Percentiles rank a stretch among this genome's conserved stretches.
phyloP scores from a whole-genome alignment of 2,888 invertebrate genomes.

The Monoplex corrugatus region DNA sequence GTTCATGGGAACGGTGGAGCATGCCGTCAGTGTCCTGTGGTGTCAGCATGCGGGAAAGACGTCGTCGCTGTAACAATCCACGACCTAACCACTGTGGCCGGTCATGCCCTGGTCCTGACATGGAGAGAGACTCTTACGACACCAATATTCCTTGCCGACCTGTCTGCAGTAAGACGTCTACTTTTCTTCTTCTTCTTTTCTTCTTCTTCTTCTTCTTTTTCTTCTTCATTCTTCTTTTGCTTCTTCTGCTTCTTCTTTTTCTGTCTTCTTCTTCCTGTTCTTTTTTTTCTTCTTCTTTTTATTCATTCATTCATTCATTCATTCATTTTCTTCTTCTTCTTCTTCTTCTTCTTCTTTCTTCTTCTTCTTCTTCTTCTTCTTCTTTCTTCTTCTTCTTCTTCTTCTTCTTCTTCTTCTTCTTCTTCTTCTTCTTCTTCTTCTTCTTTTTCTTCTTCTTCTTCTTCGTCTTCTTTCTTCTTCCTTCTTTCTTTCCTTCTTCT shows the following conservation, averaged over 20 bases:
- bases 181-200: not conserved
- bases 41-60: not conserved
- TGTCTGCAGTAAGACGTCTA: not conserved
- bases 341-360: not conserved
- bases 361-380: too few species aligned
- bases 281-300: not conserved
- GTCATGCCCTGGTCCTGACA: constrained; percentile 28
- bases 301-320: not conserved
- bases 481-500: not conserved
- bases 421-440: not conserved
- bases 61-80: constrained; percentile 41
- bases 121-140: constrained; percentile 31
- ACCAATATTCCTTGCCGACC: not conserved
- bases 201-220: not conserved
- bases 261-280: not conserved
- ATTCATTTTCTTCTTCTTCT: not conserved
- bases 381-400: too few species aligned
- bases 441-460: not conserved
- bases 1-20: not conserved
- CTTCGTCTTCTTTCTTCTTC: too few species aligned
- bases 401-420: not conserved
- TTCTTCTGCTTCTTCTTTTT: not conserved
- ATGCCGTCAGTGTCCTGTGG: constrained; percentile 31
- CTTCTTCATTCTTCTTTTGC: not conserved
- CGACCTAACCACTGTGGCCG: constrained; percentile 48